phyloP scores from a whole-genome alignment of 2,888 invertebrate species.

The Ligdia adustata region DNA sequence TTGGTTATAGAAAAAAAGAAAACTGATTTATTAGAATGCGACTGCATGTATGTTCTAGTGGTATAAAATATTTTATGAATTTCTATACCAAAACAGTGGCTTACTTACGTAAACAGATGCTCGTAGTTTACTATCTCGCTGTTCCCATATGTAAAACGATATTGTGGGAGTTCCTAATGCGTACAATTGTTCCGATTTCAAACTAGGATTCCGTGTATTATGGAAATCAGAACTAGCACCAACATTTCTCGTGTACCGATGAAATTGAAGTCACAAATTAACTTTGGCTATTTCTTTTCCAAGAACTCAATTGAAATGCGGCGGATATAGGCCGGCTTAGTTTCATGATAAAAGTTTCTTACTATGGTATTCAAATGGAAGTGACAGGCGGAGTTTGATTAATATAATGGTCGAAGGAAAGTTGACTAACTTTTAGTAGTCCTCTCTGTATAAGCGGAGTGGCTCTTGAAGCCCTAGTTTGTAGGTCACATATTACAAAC shows the following conservation, averaged over 20 bases:
- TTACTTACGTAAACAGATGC: conserved; percentile 19
- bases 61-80: conserved; percentile 19
- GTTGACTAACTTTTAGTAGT: too few relatives aligned
- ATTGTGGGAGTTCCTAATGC: conserved; percentile 15
- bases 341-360: conserved; percentile 1
- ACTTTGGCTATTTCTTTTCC: conserved; percentile 22
- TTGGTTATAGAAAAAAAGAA: too few relatives aligned
- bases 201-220: conserved; percentile 29
- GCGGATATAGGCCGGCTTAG: conserved; percentile 3
- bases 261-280: conserved; percentile 28
- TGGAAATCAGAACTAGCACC: conserved; percentile 31
- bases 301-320: conserved; percentile 9
- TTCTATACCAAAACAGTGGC: conserved; percentile 19
- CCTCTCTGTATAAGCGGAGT: too few relatives aligned
- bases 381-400: too few relatives aligned
- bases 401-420: too few relatives aligned
- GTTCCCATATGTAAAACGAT: conserved; percentile 23
- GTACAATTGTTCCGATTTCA: conserved; percentile 23
- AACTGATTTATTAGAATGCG: too few relatives aligned
- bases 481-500: too few relatives aligned
- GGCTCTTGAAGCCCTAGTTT: too few relatives aligned
- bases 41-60: conserved; percentile 11
- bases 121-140: conserved; percentile 19
- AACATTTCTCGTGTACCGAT: conserved; percentile 17
- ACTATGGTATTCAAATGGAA: background rate